phyloP scores from a whole-genome alignment of 2,888 invertebrate genomes.

The Tinea pellionella region DNA sequence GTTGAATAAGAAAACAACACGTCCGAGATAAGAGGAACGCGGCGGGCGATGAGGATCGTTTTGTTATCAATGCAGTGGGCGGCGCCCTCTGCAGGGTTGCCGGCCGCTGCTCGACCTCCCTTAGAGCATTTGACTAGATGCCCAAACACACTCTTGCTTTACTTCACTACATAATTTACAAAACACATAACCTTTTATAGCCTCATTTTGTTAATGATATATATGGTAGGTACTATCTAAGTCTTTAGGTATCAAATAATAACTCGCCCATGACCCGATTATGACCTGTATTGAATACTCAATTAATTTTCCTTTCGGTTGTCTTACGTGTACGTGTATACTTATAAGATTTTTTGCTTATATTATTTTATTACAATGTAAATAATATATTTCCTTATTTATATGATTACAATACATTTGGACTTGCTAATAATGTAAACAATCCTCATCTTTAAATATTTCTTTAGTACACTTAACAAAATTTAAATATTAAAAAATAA shows the following conservation, averaged over 20 bases:
- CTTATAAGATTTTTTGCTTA: too few relatives aligned
- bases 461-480: too few relatives aligned
- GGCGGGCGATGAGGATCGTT: constrained; percentile 41
- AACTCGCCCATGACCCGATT: constrained; percentile 52
- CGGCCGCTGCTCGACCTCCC: constrained; percentile 20
- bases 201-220: not conserved
- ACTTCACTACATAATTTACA: not conserved
- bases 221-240: not conserved
- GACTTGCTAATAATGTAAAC: too few relatives aligned
- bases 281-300: constrained; percentile 51
- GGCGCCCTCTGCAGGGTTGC: constrained; percentile 34
- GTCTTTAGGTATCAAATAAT: constrained; percentile 28
- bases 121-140: not conserved
- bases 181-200: not conserved
- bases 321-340: not conserved
- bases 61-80: constrained; percentile 47
- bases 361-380: too few relatives aligned
- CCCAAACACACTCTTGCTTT: not conserved
- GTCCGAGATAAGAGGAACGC: constrained; percentile 42
- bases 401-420: too few relatives aligned
- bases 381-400: too few relatives aligned
- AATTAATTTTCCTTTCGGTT: constrained; percentile 34
- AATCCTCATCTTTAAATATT: too few relatives aligned
- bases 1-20: constrained; percentile 53
- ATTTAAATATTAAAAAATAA: too few relatives aligned